Conservation (phyloP, 2,888 invertebrate species). For the Selenia dentaria region DNA sequence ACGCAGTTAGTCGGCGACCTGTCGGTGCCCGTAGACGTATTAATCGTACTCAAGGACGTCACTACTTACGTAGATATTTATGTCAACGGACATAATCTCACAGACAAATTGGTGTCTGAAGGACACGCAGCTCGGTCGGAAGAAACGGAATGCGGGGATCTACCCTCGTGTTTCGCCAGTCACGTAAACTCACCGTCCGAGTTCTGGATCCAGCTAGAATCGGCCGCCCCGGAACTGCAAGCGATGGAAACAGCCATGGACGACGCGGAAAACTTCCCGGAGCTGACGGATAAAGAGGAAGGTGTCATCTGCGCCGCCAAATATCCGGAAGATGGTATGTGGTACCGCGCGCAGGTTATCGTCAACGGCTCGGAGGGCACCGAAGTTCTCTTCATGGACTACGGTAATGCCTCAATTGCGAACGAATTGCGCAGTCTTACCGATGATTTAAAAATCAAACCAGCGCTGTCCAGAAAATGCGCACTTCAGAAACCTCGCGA, state of each 20-base stretch:
- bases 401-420: conserved; percentile 86
- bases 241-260: conserved; percentile 84
- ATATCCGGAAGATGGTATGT: conserved; percentile 86
- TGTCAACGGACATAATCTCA: conserved; percentile 84
- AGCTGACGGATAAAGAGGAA: conserved; percentile 69
- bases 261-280: conserved; percentile 81
- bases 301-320: conserved; percentile 87
- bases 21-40: conserved; percentile 74
- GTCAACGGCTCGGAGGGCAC: conserved; percentile 82
- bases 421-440: conserved; percentile 85
- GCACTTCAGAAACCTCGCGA: conserved; percentile 84
- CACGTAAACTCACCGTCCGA: conserved; percentile 90
- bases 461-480: conserved; percentile 86
- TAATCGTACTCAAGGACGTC: conserved; percentile 84
- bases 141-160: conserved; percentile 70
- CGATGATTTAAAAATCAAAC: conserved; percentile 83
- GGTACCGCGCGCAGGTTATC: conserved; percentile 88
- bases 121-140: conserved; percentile 84
- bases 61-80: conserved; percentile 88
- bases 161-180: conserved; percentile 88
- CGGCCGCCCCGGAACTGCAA: conserved; percentile 82
- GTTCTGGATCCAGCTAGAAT: conserved; percentile 92
- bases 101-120: conserved; percentile 84
- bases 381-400: conserved; percentile 88
- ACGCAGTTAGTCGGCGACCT: conserved; percentile 76